phyloP scores from a whole-genome alignment of 1,140 invertebrate species.

The Anthonomus grandis region DNA sequence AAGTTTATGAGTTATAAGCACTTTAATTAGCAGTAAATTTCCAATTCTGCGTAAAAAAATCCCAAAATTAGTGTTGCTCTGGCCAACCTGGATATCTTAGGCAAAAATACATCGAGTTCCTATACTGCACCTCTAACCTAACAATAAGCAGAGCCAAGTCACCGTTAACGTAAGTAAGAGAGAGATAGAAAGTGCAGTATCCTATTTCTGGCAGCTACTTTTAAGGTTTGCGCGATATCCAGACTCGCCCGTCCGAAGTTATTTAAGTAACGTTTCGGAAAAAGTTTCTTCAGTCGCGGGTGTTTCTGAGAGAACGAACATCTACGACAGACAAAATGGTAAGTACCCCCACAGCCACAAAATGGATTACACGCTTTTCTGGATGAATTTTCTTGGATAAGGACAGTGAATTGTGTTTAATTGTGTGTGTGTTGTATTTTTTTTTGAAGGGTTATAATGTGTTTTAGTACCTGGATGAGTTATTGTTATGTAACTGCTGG shows the following conservation, averaged over 20 bases:
- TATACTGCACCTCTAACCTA: not conserved
- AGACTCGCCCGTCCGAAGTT: conserved; percentile 35
- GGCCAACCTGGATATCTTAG: too few species aligned
- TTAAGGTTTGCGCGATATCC: conserved; percentile 41
- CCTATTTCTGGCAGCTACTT: conserved; percentile 45
- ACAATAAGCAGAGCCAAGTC: not conserved
- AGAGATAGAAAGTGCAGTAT: too few species aligned
- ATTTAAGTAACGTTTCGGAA: conserved; percentile 35
- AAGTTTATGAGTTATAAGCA: too few species aligned
- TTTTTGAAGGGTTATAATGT: too few species aligned
- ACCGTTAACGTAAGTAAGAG: not conserved
- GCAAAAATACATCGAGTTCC: too few species aligned
- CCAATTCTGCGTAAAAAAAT: too few species aligned
- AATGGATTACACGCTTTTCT: not conserved
- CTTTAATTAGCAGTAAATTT: too few species aligned
- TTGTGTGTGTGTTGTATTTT: too few species aligned
- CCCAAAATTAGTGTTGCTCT: too few species aligned
- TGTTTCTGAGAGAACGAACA: conserved; percentile 27
- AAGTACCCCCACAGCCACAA: not conserved
- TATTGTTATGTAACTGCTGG: too few species aligned
- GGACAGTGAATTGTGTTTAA: too few species aligned
- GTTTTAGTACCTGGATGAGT: too few species aligned
- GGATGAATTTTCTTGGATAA: not conserved
- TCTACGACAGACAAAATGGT: conserved; percentile 15
- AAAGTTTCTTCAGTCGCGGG: conserved; percentile 39